These are phyloP conservation scores for Dasypus novemcinctus DNA, from an alignment of 2,113 vertebrate species.

Conservation along the genomic window DNA sequence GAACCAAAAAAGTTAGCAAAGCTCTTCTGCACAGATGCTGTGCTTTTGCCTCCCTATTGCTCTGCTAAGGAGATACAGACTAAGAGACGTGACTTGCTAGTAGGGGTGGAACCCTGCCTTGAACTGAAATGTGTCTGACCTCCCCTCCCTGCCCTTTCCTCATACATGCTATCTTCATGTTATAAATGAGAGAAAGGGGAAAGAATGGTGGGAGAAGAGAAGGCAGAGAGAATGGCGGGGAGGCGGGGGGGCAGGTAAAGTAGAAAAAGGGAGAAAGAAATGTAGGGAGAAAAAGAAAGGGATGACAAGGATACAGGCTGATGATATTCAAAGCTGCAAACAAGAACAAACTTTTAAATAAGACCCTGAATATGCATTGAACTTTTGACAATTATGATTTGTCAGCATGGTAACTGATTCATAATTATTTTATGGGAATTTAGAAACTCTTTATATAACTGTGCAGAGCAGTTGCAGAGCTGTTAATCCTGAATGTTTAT, in stretches of 20 bases:
- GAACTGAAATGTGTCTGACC: neutral
- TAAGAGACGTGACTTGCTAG: neutral
- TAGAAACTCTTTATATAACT: constrained; percentile 64
- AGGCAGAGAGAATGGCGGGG: neutral
- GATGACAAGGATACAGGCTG: neutral
- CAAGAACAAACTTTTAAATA: constrained; percentile 63
- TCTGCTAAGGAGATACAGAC: neutral
- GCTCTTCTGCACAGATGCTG: neutral
- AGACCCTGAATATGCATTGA: constrained; percentile 47
- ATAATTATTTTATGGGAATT: constrained; percentile 78
- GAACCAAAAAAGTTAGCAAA: neutral
- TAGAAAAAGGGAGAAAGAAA: neutral
- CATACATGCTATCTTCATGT: too few species aligned
- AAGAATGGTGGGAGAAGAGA: neutral
- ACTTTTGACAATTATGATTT: constrained; percentile 70
- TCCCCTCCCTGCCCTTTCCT: neutral
- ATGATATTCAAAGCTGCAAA: neutral
- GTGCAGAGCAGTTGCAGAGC: constrained; percentile 68
- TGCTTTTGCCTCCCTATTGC: neutral
- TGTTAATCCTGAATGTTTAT: constrained; percentile 77
- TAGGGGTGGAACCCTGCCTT: neutral
- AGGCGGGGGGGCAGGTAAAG: too few species aligned
- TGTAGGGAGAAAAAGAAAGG: neutral
- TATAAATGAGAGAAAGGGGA: neutral
- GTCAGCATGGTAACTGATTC: constrained; percentile 71